Percentiles rank a stretch among this genome's conserved stretches.
Conservation (phyloP, 2,113 vertebrate species). For the Pantherophis guttatus region DNA sequence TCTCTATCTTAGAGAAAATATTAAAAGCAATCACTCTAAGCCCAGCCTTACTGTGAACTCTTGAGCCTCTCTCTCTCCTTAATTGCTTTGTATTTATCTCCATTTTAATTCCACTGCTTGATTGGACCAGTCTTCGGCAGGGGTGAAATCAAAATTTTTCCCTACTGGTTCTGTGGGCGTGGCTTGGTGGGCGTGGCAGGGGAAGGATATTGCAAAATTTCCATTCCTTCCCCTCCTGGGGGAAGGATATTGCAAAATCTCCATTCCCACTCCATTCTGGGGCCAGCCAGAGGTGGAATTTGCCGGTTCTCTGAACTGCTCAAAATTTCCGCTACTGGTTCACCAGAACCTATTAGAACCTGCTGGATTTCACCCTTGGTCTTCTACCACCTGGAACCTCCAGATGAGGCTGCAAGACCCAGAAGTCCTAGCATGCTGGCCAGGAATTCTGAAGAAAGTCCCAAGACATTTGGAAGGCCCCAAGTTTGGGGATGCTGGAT, state of each 20-base stretch:
- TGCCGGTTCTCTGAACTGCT: too few relatives aligned
- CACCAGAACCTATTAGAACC: too few relatives aligned
- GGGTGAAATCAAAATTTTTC: too few relatives aligned
- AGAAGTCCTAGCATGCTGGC: neutral
- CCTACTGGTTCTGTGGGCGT: too few relatives aligned
- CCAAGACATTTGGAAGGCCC: neutral
- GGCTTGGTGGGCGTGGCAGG: too few relatives aligned
- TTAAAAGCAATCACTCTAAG: neutral
- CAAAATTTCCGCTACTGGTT: too few relatives aligned
- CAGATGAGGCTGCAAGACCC: neutral
- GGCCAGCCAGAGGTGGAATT: too few relatives aligned
- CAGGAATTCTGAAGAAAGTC: neutral
- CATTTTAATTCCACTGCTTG: neutral
- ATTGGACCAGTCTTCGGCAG: neutral
- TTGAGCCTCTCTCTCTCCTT: neutral
- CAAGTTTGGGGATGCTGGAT: neutral
- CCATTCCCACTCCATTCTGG: too few relatives aligned
- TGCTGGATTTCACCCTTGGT: too few relatives aligned
- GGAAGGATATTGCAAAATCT: too few relatives aligned
- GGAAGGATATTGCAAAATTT: too few relatives aligned
- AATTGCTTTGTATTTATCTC: neutral
- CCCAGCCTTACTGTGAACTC: neutral
- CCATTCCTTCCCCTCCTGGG: too few relatives aligned
- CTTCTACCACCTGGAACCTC: neutral
- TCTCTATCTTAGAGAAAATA: neutral